Base-by-base conservation (phyloP, 2,888 invertebrate genomes). In the Sericinus montela region DNA sequence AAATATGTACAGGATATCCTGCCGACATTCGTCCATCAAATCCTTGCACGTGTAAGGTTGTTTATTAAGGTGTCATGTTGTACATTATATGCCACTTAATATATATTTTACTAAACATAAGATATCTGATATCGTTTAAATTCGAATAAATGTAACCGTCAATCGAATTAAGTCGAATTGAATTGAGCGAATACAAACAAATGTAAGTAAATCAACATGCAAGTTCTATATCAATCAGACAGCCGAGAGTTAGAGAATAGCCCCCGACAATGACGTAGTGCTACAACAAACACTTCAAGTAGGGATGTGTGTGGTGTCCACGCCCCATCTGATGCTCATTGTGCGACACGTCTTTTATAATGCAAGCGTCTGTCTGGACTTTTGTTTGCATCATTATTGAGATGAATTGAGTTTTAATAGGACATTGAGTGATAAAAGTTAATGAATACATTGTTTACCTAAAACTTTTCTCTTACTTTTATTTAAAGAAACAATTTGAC, bases 371-470 rank as follows among this genome's bases (percentile, higher is more conserved):
- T 41, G 50, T 50, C 50, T 50, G 50, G 50, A 45, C 45, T 14
- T 35, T 16, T 50, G 50, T 50, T 45, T 50, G 50, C 45, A 45
- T 23, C 11, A 41, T 45, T 36, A 50, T 50, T 50, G 50, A 45
- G 25, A 37, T 45, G 39, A 35, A 45, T 45, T 44, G 29, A 45
- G 19, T 3, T 23, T 49, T 44, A 14, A 45, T 45, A 28, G 25
- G 45, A 38, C 36, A 45, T 42, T 37, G 50, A 40, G 30, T 19
- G 42, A 14, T 2, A 7, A 28, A 39, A 34, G 32, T 39, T 40
- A 29, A 49, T 13, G 25, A 14, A 34, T 39, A 14, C 11, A 38
- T 30, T 30, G 7, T 25, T 25, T 25, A 8, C 8, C 8, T 8
- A 25, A 25, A 25, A 19, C 19, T 19, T 19, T 19, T 5, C 5